These are phyloP conservation scores for Mechanitis mazaeus DNA, from an alignment of 2,888 invertebrate genomes.

Conservation along the genomic window DNA sequence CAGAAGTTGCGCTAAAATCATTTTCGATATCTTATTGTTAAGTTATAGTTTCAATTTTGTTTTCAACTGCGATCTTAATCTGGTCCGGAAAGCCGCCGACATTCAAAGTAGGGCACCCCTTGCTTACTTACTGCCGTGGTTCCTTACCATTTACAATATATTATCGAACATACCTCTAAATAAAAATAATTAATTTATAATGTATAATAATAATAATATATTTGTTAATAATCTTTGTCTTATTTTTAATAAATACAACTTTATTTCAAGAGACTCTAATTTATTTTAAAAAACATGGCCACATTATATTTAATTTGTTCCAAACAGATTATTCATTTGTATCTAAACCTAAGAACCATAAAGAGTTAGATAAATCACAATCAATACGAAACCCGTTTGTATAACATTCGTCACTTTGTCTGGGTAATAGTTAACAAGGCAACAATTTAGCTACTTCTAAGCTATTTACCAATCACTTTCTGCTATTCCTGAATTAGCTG, in stretches of 20 bases:
- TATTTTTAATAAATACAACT: no score
- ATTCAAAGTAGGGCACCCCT: slow-evolving; percentile 12
- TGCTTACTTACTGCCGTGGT: not conserved
- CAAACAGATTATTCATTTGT: slow-evolving; percentile 20
- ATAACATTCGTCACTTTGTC: slow-evolving; percentile 31
- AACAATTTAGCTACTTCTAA: slow-evolving; percentile 26
- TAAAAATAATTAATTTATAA: no score
- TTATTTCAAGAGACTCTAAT: no score
- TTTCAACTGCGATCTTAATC: slow-evolving; percentile 25
- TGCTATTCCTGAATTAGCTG: slow-evolving; percentile 27
- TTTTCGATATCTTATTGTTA: slow-evolving; percentile 21
- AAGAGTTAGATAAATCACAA: slow-evolving; percentile 25
- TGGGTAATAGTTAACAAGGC: slow-evolving; percentile 25
- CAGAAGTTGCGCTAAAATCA: slow-evolving; percentile 19
- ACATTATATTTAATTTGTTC: slow-evolving; percentile 10
- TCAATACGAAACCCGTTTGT: slow-evolving; percentile 21
- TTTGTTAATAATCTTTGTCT: no score
- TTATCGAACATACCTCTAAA: no score
- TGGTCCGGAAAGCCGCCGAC: slow-evolving; percentile 19
- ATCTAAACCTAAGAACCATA: slow-evolving; percentile 24
- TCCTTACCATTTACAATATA: slow-evolving; percentile 5
- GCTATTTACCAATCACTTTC: slow-evolving; percentile 29
- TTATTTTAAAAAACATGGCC: slow-evolving; percentile 1
- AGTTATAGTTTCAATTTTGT: slow-evolving; percentile 23
- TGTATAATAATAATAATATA: no score